Conservation (phyloP, 2,797 vertebrate species). For the Sebastes hubbsi region DNA sequence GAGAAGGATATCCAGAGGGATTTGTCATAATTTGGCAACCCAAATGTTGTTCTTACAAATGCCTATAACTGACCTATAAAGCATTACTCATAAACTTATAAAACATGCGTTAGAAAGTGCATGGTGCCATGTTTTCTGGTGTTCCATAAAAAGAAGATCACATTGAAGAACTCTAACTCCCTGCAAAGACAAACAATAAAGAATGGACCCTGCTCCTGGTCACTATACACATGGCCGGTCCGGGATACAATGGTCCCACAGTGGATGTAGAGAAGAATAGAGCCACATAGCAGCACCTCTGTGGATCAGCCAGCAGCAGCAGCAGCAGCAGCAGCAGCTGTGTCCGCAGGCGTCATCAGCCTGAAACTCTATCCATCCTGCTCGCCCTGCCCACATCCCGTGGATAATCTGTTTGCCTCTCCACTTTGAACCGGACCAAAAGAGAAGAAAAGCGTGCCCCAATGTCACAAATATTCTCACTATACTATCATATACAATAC, state of each 20-base stretch:
- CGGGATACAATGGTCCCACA: neutral
- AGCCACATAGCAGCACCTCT: constrained; percentile 11
- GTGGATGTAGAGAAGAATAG: constrained; percentile 1
- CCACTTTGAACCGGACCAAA: constrained; percentile 41
- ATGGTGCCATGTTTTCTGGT: neutral
- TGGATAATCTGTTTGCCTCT: constrained; percentile 54
- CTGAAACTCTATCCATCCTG: constrained; percentile 76
- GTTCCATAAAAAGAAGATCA: neutral
- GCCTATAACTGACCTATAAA: too few species aligned
- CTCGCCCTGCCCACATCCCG: constrained; percentile 78
- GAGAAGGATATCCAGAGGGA: neutral
- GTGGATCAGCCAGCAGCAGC: constrained; percentile 58
- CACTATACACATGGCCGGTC: neutral
- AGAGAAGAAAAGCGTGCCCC: constrained; percentile 17
- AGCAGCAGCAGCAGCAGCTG: constrained; percentile 42
- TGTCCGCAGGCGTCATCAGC: constrained; percentile 71
- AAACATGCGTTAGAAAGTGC: neutral
- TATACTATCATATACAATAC: neutral
- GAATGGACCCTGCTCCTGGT: neutral
- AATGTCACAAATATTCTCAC: neutral
- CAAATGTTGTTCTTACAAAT: neutral
- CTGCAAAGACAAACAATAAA: neutral
- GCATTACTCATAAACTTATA: neutral
- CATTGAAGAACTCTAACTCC: neutral
- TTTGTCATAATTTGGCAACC: neutral